Evolutionary conservation across 2,797 vertebrate species (phyloP).

Genomic region (Mus caroli): DNA sequence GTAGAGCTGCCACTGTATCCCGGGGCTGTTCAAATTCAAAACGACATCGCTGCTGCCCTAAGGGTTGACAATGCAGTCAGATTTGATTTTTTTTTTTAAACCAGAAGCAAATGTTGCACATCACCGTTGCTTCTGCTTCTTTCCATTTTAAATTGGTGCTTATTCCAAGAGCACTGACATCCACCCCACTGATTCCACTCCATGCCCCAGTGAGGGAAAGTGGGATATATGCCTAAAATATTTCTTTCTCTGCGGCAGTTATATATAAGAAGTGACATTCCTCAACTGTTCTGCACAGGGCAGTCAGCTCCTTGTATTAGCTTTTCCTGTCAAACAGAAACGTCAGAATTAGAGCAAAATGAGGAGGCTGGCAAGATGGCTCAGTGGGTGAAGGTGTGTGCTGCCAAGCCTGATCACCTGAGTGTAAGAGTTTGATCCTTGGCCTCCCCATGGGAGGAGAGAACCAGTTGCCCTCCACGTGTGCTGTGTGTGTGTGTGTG

Average conservation of each 20-base stretch:
- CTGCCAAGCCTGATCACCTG: neutral
- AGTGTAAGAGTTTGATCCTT: neutral
- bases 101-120: slow-evolving; percentile 1
- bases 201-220: neutral
- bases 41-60: slow-evolving; percentile 57
- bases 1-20: slow-evolving; percentile 15
- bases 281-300: neutral
- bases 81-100: slow-evolving; percentile 42
- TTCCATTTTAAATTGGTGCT: slow-evolving; percentile 58
- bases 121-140: slow-evolving; percentile 12
- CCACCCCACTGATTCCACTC: slow-evolving; percentile 14
- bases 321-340: slow-evolving; percentile 35
- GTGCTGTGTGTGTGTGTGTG: neutral
- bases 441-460: neutral
- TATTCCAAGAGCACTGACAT: slow-evolving; percentile 26
- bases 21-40: slow-evolving; percentile 56
- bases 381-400: neutral
- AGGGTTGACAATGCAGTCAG: slow-evolving; percentile 59
- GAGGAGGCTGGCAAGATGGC: neutral
- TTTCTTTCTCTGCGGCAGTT: slow-evolving; percentile 49
- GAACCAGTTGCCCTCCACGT: neutral
- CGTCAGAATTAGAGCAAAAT: neutral
- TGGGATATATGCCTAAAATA: slow-evolving; percentile 47
- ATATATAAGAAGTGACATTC: slow-evolving; percentile 31
- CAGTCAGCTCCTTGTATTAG: slow-evolving; percentile 38